These are phyloP conservation scores for Heliconius ismenius DNA, from an alignment of 2,888 invertebrate genomes.

Conservation along the genomic window DNA sequence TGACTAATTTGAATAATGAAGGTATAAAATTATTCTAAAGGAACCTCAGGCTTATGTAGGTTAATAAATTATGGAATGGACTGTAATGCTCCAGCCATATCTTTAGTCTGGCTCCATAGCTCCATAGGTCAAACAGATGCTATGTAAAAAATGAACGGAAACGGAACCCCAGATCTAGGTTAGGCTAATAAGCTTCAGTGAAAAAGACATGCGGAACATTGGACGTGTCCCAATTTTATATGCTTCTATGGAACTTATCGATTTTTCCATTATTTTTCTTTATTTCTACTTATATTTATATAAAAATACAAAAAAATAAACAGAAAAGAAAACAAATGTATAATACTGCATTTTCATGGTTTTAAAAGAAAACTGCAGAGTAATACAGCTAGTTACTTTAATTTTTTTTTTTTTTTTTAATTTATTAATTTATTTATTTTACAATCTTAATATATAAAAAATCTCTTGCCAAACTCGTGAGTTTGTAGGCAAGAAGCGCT, in stretches of 20 bases:
- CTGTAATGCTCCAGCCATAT: not conserved
- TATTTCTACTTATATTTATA: too few relatives aligned
- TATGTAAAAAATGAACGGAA: conserved; percentile 23
- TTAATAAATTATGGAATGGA: conserved; percentile 1
- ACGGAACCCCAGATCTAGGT: conserved; percentile 24
- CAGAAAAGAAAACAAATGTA: too few relatives aligned
- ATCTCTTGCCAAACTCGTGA: too few relatives aligned
- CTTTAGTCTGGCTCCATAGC: conserved; percentile 5
- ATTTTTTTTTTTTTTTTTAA: too few relatives aligned
- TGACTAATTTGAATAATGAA: not conserved
- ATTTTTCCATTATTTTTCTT: not conserved
- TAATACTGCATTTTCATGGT: too few relatives aligned
- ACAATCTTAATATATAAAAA: too few relatives aligned
- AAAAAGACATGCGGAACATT: conserved; percentile 18
- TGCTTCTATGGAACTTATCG: conserved; percentile 3
- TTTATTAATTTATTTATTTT: too few relatives aligned
- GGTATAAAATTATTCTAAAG: not conserved
- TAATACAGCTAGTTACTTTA: too few relatives aligned
- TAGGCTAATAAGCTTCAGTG: conserved; percentile 29
- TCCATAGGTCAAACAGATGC: conserved; percentile 16
- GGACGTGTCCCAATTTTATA: conserved; percentile 13
- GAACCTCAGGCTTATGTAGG: not conserved
- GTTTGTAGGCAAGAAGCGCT: too few relatives aligned
- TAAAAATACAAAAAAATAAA: too few relatives aligned
- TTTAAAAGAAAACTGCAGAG: too few relatives aligned